Conservation (phyloP, 2,888 invertebrate genomes). For the Atethmia centrago region DNA sequence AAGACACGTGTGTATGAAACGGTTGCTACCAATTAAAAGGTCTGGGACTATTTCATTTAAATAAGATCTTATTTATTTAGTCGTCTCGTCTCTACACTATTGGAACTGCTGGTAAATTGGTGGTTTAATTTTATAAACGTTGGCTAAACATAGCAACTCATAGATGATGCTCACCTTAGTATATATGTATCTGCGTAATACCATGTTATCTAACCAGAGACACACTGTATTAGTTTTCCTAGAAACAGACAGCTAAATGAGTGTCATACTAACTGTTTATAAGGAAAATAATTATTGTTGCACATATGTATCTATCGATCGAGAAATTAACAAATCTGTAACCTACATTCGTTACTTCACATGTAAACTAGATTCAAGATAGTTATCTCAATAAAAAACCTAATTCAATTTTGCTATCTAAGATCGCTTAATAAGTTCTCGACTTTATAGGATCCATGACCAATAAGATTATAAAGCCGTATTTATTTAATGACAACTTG, state of each 20-base stretch:
- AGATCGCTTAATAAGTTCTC: conserved; percentile 35
- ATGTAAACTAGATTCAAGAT: conserved; percentile 35
- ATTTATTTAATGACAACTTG: conserved; percentile 13
- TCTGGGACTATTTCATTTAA: not conserved
- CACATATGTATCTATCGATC: not conserved
- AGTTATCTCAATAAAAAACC: conserved; percentile 29
- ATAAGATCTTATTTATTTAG: too few relatives aligned
- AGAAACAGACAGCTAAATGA: not conserved
- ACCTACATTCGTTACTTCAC: conserved; percentile 31
- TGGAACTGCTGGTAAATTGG: not conserved
- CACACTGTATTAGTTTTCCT: not conserved
- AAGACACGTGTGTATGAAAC: not conserved
- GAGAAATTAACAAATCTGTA: conserved; percentile 17
- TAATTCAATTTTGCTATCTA: conserved; percentile 44
- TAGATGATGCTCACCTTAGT: not conserved
- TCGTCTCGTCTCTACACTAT: too few relatives aligned
- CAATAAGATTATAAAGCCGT: conserved; percentile 6
- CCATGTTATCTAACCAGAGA: not conserved
- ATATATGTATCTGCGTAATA: not conserved
- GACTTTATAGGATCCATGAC: conserved; percentile 33
- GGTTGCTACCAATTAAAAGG: not conserved
- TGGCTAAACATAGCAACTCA: not conserved
- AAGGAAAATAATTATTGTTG: not conserved
- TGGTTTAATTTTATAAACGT: not conserved
- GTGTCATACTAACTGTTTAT: not conserved